These are phyloP conservation scores for Lacerta viridis DNA, from an alignment of 2,797 vertebrate species.

Conservation along the genomic window DNA sequence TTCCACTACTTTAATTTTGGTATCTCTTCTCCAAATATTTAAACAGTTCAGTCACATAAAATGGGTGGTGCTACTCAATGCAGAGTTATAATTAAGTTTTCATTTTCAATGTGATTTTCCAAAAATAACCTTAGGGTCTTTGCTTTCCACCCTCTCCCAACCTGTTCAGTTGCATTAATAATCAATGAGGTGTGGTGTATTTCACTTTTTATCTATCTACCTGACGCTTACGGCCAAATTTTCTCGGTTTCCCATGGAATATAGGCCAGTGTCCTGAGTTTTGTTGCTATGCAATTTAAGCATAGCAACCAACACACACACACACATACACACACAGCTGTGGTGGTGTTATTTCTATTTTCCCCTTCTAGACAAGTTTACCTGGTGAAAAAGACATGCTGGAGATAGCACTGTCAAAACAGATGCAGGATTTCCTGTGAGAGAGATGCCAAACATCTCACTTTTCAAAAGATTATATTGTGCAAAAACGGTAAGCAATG, in stretches of 20 bases:
- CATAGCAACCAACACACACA: conserved; percentile 71
- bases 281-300: conserved; percentile 73
- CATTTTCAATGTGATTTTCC: conserved; percentile 41
- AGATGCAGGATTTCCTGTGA: conserved; percentile 63
- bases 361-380: conserved; percentile 66
- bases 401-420: conserved; percentile 68
- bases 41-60: conserved; percentile 23
- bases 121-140: conserved; percentile 25
- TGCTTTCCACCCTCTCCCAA: not conserved
- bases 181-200: conserved; percentile 22
- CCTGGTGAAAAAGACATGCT: conserved; percentile 61
- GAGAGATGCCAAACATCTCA: conserved; percentile 56
- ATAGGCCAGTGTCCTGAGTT: conserved; percentile 52
- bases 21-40: conserved; percentile 25
- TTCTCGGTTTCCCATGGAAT: conserved; percentile 37
- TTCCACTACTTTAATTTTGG: not conserved
- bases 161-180: conserved; percentile 28
- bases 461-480: conserved; percentile 60
- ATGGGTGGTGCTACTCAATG: not conserved
- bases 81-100: conserved; percentile 30
- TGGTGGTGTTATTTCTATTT: conserved; percentile 62
- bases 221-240: conserved; percentile 37
- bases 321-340: conserved; percentile 63
- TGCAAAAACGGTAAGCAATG: conserved; percentile 58
- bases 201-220: not conserved